Base-by-base conservation (phyloP, 2,113 vertebrate species). In the Halcyon malimbica region DNA sequence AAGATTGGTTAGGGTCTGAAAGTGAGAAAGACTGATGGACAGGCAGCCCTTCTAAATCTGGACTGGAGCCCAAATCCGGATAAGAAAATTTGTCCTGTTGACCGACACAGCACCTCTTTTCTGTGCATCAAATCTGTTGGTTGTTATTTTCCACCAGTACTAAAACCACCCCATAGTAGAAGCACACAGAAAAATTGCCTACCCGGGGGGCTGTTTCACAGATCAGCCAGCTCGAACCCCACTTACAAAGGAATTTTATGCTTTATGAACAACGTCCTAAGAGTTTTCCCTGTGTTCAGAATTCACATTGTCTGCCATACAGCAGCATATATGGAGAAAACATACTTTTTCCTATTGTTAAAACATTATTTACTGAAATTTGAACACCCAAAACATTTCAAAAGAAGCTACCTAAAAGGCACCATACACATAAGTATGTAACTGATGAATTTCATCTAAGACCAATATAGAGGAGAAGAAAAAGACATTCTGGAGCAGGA, bases 361-460 rank as follows among this genome's bases (percentile, higher is more conserved):
- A 81, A 95, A 75, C 24, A 53, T 92, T 39, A 74, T 83, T 96
- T 90, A 68, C 71, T 90, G 51, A 88, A 37, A 46, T 78, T 56
- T 94, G 44, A 76, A 83, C 81, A 7, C 41, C 13, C 44, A 23
- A 75, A 83, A 39, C 84, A 83, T 86, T 87, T 89, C 50, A 84
- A 82, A 95, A 87, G 70, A 95, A 94, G 69, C 77, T 80, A 89
- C 41, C 39, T 60, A 94, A 95, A 92, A 82, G 65, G 77, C 77
- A 97, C 53, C 68, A 48, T 94, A 90, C 12, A 3, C 44, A n/a
- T 71, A 44, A 8, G 33, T 54, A 59, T 13, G 3, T 83, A 92
- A 87, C 20, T 46, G 56, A 89, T 83, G 54, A 87, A 92, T 28
- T 91, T 95, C 44, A 87, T 91, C 67, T 79, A 77, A 94, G 67